These are phyloP conservation scores for Lordiphosa stackelbergi DNA, from an alignment of 1,140 invertebrate genomes.

Conservation along the genomic window DNA sequence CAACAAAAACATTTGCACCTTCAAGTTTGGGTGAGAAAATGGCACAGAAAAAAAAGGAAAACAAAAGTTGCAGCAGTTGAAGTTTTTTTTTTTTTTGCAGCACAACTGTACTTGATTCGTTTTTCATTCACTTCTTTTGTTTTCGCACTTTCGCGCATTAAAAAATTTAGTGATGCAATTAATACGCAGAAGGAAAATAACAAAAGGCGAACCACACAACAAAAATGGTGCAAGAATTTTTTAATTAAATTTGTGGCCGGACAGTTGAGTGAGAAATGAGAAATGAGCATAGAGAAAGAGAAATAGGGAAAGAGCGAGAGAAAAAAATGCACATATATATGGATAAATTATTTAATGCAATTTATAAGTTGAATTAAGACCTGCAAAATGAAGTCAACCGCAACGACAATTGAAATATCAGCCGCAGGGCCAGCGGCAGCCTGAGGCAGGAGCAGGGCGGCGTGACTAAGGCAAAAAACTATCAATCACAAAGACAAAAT, in stretches of 20 bases:
- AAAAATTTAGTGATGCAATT: slow-evolving; percentile 73
- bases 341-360: slow-evolving; percentile 57
- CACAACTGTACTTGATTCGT: slow-evolving; percentile 48
- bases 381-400: slow-evolving; percentile 68
- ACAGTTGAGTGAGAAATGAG: slow-evolving; percentile 70
- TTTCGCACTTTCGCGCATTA: slow-evolving; percentile 71
- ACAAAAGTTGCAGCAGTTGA: slow-evolving; percentile 12
- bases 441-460: slow-evolving; percentile 7
- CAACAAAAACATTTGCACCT: slow-evolving; percentile 60
- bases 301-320: slow-evolving; percentile 13
- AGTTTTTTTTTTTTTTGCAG: slow-evolving; percentile 2
- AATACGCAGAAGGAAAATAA: slow-evolving; percentile 54
- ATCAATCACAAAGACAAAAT: slow-evolving; percentile 68
- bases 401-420: slow-evolving; percentile 50
- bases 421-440: slow-evolving; percentile 26
- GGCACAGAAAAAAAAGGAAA: slow-evolving; percentile 13
- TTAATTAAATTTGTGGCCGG: slow-evolving; percentile 72
- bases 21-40: slow-evolving; percentile 36
- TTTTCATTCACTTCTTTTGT: slow-evolving; percentile 53
- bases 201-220: slow-evolving; percentile 20
- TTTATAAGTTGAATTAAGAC: slow-evolving; percentile 61
- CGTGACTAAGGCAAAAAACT: slow-evolving; percentile 50
- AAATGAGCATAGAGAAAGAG: slow-evolving; percentile 15
- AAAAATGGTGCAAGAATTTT: slow-evolving; percentile 69
- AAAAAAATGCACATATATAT: slow-evolving; percentile 32